These are phyloP conservation scores for Falco novaeseelandiae DNA, from an alignment of 2,797 vertebrate species.

Conservation along the genomic window DNA sequence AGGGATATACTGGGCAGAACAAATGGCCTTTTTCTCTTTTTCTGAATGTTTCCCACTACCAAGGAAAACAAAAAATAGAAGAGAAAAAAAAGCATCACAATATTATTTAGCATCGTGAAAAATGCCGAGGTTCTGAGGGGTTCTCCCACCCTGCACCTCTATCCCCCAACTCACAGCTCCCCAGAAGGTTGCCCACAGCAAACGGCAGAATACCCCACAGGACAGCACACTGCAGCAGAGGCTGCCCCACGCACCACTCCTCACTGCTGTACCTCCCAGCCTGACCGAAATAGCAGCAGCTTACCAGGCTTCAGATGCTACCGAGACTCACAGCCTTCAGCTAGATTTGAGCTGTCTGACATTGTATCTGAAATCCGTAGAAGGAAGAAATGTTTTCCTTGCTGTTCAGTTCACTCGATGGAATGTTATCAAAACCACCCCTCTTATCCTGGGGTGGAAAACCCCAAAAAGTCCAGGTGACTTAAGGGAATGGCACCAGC, in stretches of 20 bases:
- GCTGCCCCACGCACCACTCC: background rate
- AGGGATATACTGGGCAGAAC: background rate
- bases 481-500: background rate
- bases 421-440: background rate
- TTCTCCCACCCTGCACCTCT: background rate
- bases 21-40: background rate
- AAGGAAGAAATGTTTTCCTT: background rate
- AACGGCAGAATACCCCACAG: rapidly evolving
- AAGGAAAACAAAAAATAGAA: background rate
- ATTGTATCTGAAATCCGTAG: background rate
- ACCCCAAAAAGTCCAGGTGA: background rate
- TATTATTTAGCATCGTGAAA: background rate
- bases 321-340: background rate
- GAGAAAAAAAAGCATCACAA: background rate
- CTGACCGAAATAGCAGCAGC: background rate
- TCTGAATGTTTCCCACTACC: background rate
- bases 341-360: background rate
- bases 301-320: background rate
- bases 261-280: rapidly evolving
- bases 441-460: background rate
- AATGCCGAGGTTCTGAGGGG: background rate
- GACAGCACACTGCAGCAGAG: rapidly evolving
- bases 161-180: background rate
- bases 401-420: background rate
- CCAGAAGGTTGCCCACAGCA: background rate